Base-by-base conservation (phyloP, 2,113 vertebrate genomes). In the Dipodomys stephensi region DNA sequence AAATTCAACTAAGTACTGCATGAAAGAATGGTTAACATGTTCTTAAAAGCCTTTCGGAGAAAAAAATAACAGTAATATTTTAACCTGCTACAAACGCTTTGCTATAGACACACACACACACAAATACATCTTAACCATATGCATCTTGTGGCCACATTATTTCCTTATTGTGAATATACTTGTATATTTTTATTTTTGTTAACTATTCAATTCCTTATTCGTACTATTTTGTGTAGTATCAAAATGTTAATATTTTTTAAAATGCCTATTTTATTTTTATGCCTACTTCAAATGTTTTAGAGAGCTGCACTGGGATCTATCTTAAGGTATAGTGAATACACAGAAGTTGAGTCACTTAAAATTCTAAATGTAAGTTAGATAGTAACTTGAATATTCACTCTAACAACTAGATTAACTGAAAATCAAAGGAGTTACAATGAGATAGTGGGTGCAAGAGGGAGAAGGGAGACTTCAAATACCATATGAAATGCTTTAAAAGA, bases 181-280 rank as follows among this genome's bases (percentile, higher is more conserved):
- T 95, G 20, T 76, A 64, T 25, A 95, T 57, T 94, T 95, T 96
- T 77, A 88, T 10, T 76, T 94, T 95, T 89, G 65, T 85, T 93
- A 94, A 94, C 64, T 92, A 12, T 93, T 46, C 64, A 93, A 60
- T 93, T 94, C 28, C 30, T 87, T 85, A 93, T 88, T 87, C 77
- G 74, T 85, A 69, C 72, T 74, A 25, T 93, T 77, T 93, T 83
- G 65, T 96, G 72, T n/a, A 96, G 88, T 88, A 92, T 78, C 32
- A 94, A 91, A 77, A 87, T 90, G 77, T 92, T 89, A 80, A 80
- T 10, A 84, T 74, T 83, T 92, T 93, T 77, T 87, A 67, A 94
- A 92, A 81, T 81, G 89, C 69, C 95, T 97, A 93, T 27, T 87
- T 97, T 87, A 83, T 91, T 97, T 96, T 96, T 93, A 96, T 94